phyloP scores from a whole-genome alignment of 2,797 vertebrate species.

The Lithobates sylvaticus region DNA sequence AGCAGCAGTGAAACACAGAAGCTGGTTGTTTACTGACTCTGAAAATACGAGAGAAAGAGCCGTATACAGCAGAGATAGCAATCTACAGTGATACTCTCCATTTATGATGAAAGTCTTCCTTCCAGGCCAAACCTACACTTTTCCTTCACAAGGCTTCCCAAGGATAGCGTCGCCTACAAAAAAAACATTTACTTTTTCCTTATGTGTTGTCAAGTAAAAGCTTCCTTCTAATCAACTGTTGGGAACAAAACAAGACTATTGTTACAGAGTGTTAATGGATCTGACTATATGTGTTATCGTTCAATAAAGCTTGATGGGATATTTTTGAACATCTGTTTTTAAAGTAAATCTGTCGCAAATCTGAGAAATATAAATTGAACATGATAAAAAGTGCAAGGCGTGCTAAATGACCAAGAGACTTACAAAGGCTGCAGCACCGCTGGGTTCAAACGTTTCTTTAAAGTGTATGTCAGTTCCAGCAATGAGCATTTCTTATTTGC shows the following conservation, averaged over 20 bases:
- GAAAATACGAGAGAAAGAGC: slow-evolving; percentile 44
- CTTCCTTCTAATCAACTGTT: neutral
- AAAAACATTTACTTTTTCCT: neutral
- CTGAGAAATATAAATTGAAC: too few species aligned
- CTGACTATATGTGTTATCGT: too few species aligned
- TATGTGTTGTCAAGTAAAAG: neutral
- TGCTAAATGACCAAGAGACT: too few species aligned
- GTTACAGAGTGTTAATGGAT: too few species aligned
- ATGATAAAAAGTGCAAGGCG: too few species aligned
- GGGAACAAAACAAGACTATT: neutral
- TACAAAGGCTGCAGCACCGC: too few species aligned
- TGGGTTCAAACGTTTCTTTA: too few species aligned
- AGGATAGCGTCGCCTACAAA: neutral
- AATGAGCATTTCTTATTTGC: too few species aligned
- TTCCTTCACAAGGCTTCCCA: slow-evolving; percentile 28
- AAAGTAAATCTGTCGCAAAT: too few species aligned
- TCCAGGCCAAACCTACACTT: slow-evolving; percentile 30
- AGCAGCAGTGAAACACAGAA: slow-evolving; percentile 39
- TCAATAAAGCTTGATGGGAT: too few species aligned
- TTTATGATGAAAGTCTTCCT: slow-evolving; percentile 55
- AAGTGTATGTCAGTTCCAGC: too few species aligned
- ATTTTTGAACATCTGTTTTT: too few species aligned
- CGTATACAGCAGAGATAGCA: slow-evolving; percentile 37
- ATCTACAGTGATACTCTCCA: slow-evolving; percentile 32
- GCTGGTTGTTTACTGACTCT: slow-evolving; percentile 49